Evolutionary conservation across 2,113 vertebrate genomes (phyloP), one percentile per base, ranked within the genome.

Genomic region (Onychorhynchus coronatus): DNA sequence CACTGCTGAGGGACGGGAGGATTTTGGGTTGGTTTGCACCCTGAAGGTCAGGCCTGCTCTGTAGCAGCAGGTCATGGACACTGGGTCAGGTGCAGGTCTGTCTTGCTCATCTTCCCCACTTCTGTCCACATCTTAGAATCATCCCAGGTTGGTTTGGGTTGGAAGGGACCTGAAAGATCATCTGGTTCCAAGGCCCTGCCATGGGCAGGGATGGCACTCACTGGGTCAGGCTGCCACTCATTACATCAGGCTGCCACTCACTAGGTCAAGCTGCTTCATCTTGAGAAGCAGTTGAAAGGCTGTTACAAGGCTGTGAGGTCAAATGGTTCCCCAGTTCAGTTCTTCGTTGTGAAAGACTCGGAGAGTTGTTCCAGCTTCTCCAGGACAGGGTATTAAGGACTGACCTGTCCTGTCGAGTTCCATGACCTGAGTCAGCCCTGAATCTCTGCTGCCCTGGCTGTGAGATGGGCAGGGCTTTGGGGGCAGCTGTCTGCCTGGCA

Each of bases 401-500:
- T 24, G 56, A 22, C 67, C 56, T 35, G 39, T 46, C 33, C 75
- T 71, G 62, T 31, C 12, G 89, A 59, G 39, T 47, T 66, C 7
- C 1, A 28, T 0, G 0, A 39, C 16, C 33, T 24, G 63, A 41
- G 35, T 41, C 30, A 47, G 39, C 81, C 33, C 49, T 5, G 11
- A 35, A 3, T 58, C 18, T 22, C 41, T 79, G 35, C 76, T 39
- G 56, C 21, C 49, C 21, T 37, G 14, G 4, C 0, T 3, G 6
- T 28, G 55, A 6, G 19, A 5, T 14, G 8, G 22, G 11, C 35
- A 13, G 75, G 37, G 41, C 62, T 67, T 5, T 49, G 47, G 19
- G 74, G 83, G 11, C 46, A 42, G 72, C 14, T 0, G 2, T 39
- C 13, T 49, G 91, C 58, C 44, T 80, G 61, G 72, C 80, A 33